Evolutionary conservation across 1,140 invertebrate genomes (phyloP), one percentile per base, ranked within the genome.

Genomic region (Hormaphis cornu): DNA sequence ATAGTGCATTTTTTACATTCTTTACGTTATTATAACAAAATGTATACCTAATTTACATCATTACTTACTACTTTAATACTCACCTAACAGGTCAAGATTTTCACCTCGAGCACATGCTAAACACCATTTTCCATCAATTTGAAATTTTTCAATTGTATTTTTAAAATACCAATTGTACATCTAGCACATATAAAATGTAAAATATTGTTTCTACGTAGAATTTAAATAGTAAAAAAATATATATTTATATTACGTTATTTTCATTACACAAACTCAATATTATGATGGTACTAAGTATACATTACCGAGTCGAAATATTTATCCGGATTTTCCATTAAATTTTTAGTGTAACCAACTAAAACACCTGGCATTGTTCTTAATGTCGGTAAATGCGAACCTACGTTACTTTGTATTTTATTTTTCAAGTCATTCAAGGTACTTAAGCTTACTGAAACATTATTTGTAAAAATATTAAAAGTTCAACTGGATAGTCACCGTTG

Each of bases 221-320:
- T 40, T 44, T 44, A 44, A 16, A 7, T 7, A 44, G 5, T 14
- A 16, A 16, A 16, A 7, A 44, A 44, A 44, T 16, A 16, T 8
- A 50, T 50, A 24, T 20, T 20, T 6, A 50, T 22, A 20, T 50
- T 6, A 33, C 4, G 4, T 33, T 33, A 6, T 6, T 6, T 6
- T 33, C 30, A 33, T 9, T 33, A 33, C 5, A 33, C 30, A 33
- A 33, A 33, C 9, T 33, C 4, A 33, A 33, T 33, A 33, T 33
- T 6, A 6, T 33, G 30, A 33, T 33, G 30, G 14, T 16, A 56
- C 22, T 14, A 37, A 4, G 12, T 61, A 6, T 26, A 42, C 35
- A 30, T 33, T 48, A 66, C 59, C 8, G 59, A 66, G 12, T 66
- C 44, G 48, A 66, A 66, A 66, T 50, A 66, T 66, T 66, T 3